phyloP scores from a whole-genome alignment of 2,888 invertebrate genomes.

The Esperia sulphurella region DNA sequence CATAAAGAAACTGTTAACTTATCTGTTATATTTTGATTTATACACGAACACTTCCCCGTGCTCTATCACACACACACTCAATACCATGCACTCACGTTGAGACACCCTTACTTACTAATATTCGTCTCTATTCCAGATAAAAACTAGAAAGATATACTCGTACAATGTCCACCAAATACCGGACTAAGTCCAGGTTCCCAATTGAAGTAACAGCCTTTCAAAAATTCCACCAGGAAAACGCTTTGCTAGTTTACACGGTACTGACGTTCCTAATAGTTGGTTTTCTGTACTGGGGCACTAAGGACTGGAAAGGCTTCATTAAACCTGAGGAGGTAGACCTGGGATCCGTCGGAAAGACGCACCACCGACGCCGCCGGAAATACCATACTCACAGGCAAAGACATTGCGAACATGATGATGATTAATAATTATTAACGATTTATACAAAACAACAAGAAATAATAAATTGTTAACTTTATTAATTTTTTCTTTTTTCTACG shows the following conservation, averaged over 20 bases:
- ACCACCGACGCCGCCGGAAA: constrained; percentile 23
- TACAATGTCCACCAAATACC: neutral
- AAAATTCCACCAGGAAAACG: constrained; percentile 15
- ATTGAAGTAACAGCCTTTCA: constrained; percentile 12
- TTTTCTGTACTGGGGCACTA: constrained; percentile 35
- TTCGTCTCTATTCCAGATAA: neutral
- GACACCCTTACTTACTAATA: no score
- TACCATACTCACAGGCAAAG: neutral
- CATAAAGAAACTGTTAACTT: no score
- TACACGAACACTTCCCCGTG: no score
- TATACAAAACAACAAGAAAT: no score
- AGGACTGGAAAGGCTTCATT: constrained; percentile 48
- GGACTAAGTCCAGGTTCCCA: constrained; percentile 9
- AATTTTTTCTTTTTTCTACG: no score
- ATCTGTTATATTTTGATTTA: no score
- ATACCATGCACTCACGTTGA: no score
- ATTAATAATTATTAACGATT: no score
- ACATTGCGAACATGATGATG: neutral
- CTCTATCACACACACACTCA: no score
- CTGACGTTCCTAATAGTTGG: constrained; percentile 36
- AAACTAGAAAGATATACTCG: neutral
- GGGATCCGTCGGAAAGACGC: constrained; percentile 37
- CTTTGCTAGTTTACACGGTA: constrained; percentile 32
- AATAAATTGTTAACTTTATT: no score
- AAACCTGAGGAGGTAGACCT: constrained; percentile 58